These are phyloP conservation scores for Apodemia hepburni DNA, from an alignment of 2,888 invertebrate genomes.

Conservation along the genomic window DNA sequence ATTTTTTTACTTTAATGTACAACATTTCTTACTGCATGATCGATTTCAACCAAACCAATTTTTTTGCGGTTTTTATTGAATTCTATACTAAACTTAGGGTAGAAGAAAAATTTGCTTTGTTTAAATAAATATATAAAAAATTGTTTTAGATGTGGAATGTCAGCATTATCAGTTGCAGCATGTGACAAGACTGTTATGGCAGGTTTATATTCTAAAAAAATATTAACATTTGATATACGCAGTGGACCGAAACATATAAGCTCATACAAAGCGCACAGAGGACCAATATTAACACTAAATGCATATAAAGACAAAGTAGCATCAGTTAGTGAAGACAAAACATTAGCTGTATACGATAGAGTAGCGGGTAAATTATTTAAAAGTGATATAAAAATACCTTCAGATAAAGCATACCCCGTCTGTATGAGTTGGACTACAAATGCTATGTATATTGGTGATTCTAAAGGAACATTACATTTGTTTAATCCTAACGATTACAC, in stretches of 20 bases:
- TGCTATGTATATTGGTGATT: slow-evolving; percentile 68
- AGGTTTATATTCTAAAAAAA: slow-evolving; percentile 77
- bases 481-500: slow-evolving; percentile 55
- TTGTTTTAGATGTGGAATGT: slow-evolving; percentile 67
- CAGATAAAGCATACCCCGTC: slow-evolving; percentile 60
- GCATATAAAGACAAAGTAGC: slow-evolving; percentile 68
- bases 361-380: slow-evolving; percentile 66
- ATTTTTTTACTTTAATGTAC: no score
- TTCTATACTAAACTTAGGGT: no score
- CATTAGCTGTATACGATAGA: slow-evolving; percentile 78
- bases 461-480: slow-evolving; percentile 63
- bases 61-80: no score
- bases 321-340: slow-evolving; percentile 80
- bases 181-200: slow-evolving; percentile 68
- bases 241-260: slow-evolving; percentile 55
- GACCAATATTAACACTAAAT: slow-evolving; percentile 69
- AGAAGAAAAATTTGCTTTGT: background rate
- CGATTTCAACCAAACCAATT: no score
- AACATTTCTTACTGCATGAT: no score
- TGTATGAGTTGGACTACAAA: slow-evolving; percentile 63
- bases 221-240: slow-evolving; percentile 75
- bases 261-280: slow-evolving; percentile 71
- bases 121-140: background rate
- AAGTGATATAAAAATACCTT: slow-evolving; percentile 57
- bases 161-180: slow-evolving; percentile 74